Conservation (phyloP, 2,888 invertebrate species). For the Bombyx huttoni region DNA sequence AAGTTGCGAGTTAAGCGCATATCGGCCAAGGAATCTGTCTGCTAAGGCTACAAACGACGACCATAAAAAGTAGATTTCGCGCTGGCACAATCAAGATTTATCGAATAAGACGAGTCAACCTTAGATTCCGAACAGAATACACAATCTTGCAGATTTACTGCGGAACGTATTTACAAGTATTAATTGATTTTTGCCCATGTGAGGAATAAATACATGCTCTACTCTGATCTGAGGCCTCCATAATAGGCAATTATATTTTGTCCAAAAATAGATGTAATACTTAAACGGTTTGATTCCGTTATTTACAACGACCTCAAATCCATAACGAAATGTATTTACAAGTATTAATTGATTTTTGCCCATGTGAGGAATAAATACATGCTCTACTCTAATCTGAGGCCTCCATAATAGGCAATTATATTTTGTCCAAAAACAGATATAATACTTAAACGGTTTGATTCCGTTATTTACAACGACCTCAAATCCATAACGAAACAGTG, state of each 20-base stretch:
- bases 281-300: too few relatives aligned
- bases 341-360: not conserved
- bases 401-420: not conserved
- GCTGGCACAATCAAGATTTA: constrained; percentile 51
- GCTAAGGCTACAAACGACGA: constrained; percentile 29
- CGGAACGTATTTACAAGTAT: not conserved
- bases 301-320: too few relatives aligned
- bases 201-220: not conserved
- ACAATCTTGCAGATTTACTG: constrained; percentile 12
- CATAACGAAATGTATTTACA: not conserved
- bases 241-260: not conserved
- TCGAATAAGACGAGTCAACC: constrained; percentile 26
- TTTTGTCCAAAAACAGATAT: too few relatives aligned
- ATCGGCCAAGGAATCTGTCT: constrained; percentile 54
- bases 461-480: too few relatives aligned
- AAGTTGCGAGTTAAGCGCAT: constrained; percentile 34
- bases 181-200: not conserved
- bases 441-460: too few relatives aligned
- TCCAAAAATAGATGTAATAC: too few relatives aligned
- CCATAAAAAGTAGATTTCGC: constrained; percentile 56
- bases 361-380: not conserved
- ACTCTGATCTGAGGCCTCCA: not conserved
- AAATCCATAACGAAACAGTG: too few relatives aligned
- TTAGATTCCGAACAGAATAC: constrained; percentile 34
- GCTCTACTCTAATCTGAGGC: not conserved